Percentiles rank a stretch among this genome's conserved stretches.
phyloP scores from a whole-genome alignment of 2,113 vertebrate species.

The Gallinago jamesoni region DNA sequence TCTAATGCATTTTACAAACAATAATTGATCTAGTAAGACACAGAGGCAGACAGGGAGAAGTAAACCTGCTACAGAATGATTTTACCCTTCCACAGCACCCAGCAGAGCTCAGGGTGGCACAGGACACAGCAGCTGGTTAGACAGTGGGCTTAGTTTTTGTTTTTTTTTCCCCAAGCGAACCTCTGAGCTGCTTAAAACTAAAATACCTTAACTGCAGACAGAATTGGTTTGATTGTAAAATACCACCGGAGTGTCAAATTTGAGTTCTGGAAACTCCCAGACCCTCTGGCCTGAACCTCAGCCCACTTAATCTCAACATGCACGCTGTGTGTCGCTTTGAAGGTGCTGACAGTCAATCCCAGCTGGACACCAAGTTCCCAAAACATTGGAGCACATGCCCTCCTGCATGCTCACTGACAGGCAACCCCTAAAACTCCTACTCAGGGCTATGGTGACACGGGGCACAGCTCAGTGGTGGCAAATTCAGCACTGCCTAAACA shows the following conservation, averaged over 20 bases:
- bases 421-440: background rate
- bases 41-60: background rate
- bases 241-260: background rate
- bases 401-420: background rate
- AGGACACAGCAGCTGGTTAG: background rate
- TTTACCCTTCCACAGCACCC: background rate
- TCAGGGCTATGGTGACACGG: background rate
- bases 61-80: background rate
- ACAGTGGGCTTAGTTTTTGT: background rate
- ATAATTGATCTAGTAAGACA: slow-evolving; percentile 15
- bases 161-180: background rate
- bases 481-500: background rate
- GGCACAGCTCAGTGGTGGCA: background rate
- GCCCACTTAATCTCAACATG: background rate
- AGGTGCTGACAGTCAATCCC: background rate
- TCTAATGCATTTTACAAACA: slow-evolving; percentile 39
- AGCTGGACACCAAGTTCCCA: background rate
- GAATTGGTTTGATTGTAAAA: background rate
- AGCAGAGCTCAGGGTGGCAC: background rate
- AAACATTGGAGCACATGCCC: background rate
- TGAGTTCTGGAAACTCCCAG: background rate
- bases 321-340: background rate
- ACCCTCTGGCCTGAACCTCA: background rate
- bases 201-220: background rate
- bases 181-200: background rate